Percentiles rank a stretch among this genome's conserved stretches.
phyloP scores from a whole-genome alignment of 2,888 invertebrate genomes.

The Ornithoptera alexandrae region DNA sequence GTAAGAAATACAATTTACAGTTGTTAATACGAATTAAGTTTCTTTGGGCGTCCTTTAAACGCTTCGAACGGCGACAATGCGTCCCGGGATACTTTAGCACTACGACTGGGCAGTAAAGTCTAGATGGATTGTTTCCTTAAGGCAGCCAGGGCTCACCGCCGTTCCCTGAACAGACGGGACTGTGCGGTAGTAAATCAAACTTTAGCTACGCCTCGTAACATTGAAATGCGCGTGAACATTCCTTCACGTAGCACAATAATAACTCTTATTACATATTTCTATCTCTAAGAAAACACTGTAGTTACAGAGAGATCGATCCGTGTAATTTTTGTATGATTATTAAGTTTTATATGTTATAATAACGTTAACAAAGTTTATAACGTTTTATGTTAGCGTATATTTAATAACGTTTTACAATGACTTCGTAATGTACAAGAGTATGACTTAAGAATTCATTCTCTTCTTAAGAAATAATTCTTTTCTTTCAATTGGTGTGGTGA shows the following conservation, averaged over 20 bases:
- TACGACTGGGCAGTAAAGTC: conserved; percentile 21
- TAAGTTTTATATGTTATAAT: no score
- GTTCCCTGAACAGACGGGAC: conserved; percentile 15
- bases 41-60: neutral
- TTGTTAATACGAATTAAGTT: neutral
- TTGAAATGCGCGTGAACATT: conserved; percentile 15
- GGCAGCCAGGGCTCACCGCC: conserved; percentile 9
- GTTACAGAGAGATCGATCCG: neutral
- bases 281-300: neutral
- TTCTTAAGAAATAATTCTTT: no score
- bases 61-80: conserved; percentile 3
- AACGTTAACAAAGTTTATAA: no score
- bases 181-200: conserved; percentile 22
- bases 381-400: no score
- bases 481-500: no score
- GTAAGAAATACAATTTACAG: neutral
- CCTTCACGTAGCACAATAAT: neutral
- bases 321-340: neutral
- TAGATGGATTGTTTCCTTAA: conserved; percentile 26
- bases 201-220: conserved; percentile 15
- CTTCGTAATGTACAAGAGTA: no score
- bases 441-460: no score
- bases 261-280: neutral
- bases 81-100: conserved; percentile 18
- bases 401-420: no score